A percentile compares a stretch with the other conserved stretches of the same genome.
Conservation (phyloP, 2,888 invertebrate species). For the Anoncus sp. region DNA sequence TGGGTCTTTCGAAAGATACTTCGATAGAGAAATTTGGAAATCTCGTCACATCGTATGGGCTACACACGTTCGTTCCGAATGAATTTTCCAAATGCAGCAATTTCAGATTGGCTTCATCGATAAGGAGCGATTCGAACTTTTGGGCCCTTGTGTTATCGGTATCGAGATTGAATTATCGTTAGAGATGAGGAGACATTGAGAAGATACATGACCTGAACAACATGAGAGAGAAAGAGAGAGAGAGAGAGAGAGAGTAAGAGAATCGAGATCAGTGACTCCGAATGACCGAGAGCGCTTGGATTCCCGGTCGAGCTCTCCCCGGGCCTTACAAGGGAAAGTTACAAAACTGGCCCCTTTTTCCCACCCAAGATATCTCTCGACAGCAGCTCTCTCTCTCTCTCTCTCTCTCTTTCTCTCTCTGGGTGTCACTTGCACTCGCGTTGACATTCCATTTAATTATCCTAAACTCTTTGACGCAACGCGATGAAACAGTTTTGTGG, state of each 20-base stretch:
- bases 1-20: not conserved
- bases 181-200: conserved; percentile 18
- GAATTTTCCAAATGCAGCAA: not conserved
- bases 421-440: conserved; percentile 42
- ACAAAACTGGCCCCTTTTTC: conserved; percentile 64
- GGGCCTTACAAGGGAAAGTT: conserved; percentile 65
- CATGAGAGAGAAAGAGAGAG: conserved; percentile 32
- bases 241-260: too few relatives aligned
- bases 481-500: conserved; percentile 65
- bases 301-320: conserved; percentile 52
- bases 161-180: not conserved
- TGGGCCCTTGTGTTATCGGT: conserved; percentile 6
- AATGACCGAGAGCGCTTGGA: conserved; percentile 60
- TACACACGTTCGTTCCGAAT: not conserved
- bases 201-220: conserved; percentile 41
- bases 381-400: conserved; percentile 48
- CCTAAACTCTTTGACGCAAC: conserved; percentile 71
- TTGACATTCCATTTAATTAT: conserved; percentile 69
- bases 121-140: not conserved
- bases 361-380: conserved; percentile 55
- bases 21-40: not conserved
- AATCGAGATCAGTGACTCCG: conserved; percentile 65
- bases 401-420: conserved; percentile 50
- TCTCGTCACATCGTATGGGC: not conserved
- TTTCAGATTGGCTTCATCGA: not conserved